Evolutionary conservation across 2,797 vertebrate genomes (phyloP).

Genomic region (Setipinna tenuifilis): DNA sequence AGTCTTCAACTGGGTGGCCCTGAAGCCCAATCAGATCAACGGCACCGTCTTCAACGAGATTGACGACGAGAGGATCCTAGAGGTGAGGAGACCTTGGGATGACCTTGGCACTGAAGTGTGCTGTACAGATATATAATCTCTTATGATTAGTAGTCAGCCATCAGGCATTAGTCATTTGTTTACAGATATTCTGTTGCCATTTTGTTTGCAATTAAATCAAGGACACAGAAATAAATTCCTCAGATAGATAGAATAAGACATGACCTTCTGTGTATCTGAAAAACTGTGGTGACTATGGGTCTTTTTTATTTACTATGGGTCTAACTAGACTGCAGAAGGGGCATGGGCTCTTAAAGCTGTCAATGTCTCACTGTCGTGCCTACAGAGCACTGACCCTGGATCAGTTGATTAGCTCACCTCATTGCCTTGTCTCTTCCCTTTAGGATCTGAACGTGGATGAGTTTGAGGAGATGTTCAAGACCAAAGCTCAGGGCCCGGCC

Average conservation of each 20-base stretch:
- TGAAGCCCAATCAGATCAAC: slow-evolving; percentile 98
- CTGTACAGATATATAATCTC: too few species aligned
- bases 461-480: slow-evolving; percentile 98
- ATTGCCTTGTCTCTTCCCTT: slow-evolving; percentile 1
- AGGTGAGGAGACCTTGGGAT: slow-evolving; percentile 73
- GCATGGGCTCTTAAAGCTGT: too few species aligned
- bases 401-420: background rate
- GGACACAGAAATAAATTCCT: too few species aligned
- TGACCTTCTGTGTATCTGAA: too few species aligned
- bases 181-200: background rate
- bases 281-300: too few species aligned
- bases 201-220: too few species aligned
- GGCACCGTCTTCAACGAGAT: slow-evolving; percentile 97
- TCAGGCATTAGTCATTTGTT: background rate
- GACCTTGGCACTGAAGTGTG: background rate
- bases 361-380: too few species aligned
- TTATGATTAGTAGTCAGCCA: too few species aligned
- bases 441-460: slow-evolving; percentile 95
- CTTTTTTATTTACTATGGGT: too few species aligned
- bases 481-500: slow-evolving; percentile 91
- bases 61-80: slow-evolving; percentile 92
- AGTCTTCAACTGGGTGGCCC: slow-evolving; percentile 96
- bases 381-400: background rate
- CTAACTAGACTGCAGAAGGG: too few species aligned
- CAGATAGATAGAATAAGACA: too few species aligned